Evolutionary conservation across 2,888 invertebrate genomes (phyloP).

Genomic region (Rotaria socialis): DNA sequence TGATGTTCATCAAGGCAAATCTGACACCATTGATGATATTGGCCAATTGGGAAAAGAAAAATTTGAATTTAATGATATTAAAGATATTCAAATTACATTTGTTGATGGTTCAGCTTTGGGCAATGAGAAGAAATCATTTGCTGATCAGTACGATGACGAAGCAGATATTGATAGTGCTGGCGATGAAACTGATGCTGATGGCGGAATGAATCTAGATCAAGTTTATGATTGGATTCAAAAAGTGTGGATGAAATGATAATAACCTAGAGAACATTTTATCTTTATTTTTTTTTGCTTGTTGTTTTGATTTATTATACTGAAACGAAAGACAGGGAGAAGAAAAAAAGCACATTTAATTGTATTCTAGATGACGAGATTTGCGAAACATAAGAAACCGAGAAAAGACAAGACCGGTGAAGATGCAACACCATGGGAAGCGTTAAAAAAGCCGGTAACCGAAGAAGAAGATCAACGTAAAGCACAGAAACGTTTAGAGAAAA

Average conservation of each 20-base stretch:
- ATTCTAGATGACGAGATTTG: constrained; percentile 35
- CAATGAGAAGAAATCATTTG: neutral
- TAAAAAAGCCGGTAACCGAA: neutral
- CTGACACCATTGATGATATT: neutral
- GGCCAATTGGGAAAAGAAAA: neutral
- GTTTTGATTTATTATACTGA: neutral
- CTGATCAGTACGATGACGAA: neutral
- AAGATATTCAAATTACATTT: neutral
- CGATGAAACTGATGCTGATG: constrained; percentile 8
- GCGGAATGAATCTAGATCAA: neutral
- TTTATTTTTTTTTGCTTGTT: neutral
- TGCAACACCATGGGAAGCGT: constrained; percentile 30
- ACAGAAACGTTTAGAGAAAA: neutral
- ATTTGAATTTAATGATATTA: neutral
- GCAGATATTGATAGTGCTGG: neutral
- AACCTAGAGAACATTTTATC: neutral
- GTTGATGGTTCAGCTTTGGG: neutral
- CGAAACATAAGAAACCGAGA: neutral
- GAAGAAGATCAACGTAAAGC: neutral
- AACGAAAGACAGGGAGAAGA: neutral
- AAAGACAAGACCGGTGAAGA: neutral
- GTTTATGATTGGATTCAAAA: constrained; percentile 6
- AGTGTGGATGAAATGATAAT: neutral
- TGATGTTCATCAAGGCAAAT: constrained; percentile 8
- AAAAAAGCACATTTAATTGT: neutral